Base-by-base conservation (phyloP, 2,113 vertebrate genomes). In the Perognathus longimembris region DNA sequence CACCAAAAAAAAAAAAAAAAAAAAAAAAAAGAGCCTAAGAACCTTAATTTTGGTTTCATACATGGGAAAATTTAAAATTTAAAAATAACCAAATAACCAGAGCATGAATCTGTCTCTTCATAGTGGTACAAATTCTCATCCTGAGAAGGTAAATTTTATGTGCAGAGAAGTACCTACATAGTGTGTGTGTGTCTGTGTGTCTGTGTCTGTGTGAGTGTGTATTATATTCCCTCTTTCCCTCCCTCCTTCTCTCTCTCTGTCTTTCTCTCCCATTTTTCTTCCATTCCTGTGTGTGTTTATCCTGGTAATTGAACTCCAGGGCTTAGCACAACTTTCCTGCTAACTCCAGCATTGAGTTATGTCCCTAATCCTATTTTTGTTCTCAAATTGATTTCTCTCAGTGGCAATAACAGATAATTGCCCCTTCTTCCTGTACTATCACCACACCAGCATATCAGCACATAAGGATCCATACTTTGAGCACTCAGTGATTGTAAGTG, bases 111-210 rank as follows among this genome's bases (percentile, higher is more conserved):
- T 9, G 10, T 85, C 32, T 86, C n/a, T 79, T 71, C 84, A 4
- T 36, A 70, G 81, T 63, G 45, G 90, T 1, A 57, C 6, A 77
- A 59, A 73, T 95, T 92, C 34, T 84, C 18, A 63, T 3, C 26
- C 15, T 42, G 40, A 59, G 40, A 93, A 86, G 90, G 66, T 79
- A 50, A 90, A 85, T 86, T 92, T 82, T 86, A 93, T 50, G 38
- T 83, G 6, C 7, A 71, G 20, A 63, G 42, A 77, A 94, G 77
- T 75, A 87, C 17, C 50, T 54, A 54, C 50, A 54, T 54, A 15
- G 2, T 54, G 12, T 54, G 12, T 54, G 50, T 17, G 12, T 54
- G 11, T 54, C 50, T 54, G 12, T 54, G 12, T 54, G 50, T 54
- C 50, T 54, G 2, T 54, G n/a, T n/a, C n/a, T n/a, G n/a, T n/a